These are phyloP conservation scores for Anthrax anthrax DNA, from an alignment of 2,888 invertebrate species.

Conservation along the genomic window DNA sequence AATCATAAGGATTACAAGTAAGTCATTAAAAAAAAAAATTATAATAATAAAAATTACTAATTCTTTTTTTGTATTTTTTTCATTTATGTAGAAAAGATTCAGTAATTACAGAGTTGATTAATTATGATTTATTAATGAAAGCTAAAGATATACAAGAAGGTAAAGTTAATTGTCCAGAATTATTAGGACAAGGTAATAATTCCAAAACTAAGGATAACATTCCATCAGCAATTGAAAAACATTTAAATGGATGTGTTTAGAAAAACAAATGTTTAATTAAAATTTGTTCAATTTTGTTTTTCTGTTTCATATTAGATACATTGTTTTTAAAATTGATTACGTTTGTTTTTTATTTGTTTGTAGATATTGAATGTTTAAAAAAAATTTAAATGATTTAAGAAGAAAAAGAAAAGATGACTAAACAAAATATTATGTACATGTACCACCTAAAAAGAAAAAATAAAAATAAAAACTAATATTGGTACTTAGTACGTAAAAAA, in stretches of 20 bases:
- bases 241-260: slow-evolving; percentile 17
- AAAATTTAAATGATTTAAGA: no score
- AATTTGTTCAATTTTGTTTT: neutral
- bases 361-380: no score
- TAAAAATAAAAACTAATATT: no score
- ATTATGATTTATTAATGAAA: slow-evolving; percentile 76
- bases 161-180: slow-evolving; percentile 52
- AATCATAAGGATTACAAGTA: slow-evolving; percentile 83
- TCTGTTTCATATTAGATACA: no score
- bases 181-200: slow-evolving; percentile 57
- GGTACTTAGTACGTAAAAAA: no score
- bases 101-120: slow-evolving; percentile 70
- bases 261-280: neutral
- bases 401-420: no score
- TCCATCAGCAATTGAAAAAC: slow-evolving; percentile 58
- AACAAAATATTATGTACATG: no score
- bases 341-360: no score
- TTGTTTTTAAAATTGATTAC: no score
- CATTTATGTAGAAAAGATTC: slow-evolving; percentile 61
- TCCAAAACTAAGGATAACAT: slow-evolving; percentile 77
- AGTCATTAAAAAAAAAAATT: slow-evolving; percentile 20
- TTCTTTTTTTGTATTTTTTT: neutral
- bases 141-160: slow-evolving; percentile 62
- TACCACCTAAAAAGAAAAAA: no score
- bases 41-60: neutral